These are phyloP conservation scores for Phrynosoma platyrhinos DNA, from an alignment of 2,113 vertebrate genomes.

Conservation along the genomic window DNA sequence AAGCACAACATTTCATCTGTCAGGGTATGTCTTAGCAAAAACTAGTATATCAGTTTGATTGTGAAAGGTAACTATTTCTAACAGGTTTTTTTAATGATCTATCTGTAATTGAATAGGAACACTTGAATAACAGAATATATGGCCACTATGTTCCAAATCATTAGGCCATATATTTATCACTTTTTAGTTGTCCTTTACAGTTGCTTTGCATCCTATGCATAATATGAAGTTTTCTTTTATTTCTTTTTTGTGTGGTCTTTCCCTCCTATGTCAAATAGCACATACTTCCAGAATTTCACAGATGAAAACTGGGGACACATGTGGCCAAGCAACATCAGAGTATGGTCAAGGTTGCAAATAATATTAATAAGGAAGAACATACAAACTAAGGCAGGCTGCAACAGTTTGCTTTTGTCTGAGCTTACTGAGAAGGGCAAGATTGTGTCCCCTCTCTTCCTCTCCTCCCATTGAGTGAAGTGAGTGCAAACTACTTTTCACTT, in stretches of 20 bases:
- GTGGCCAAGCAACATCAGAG: too few species aligned
- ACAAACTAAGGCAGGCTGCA: too few species aligned
- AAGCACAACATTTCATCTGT: constrained; percentile 1
- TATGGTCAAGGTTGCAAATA: too few species aligned
- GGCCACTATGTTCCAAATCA: neutral
- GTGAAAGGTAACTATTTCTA: neutral
- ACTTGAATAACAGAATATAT: neutral
- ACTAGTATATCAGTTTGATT: neutral
- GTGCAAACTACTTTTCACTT: too few species aligned
- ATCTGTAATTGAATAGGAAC: neutral
- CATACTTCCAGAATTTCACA: too few species aligned
- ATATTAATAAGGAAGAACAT: too few species aligned
- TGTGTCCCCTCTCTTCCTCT: too few species aligned
- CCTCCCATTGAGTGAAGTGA: too few species aligned
- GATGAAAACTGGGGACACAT: too few species aligned
- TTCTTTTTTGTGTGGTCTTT: neutral
- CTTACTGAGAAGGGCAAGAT: too few species aligned
- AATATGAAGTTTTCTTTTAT: neutral
- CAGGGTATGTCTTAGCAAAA: neutral
- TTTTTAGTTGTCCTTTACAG: neutral
- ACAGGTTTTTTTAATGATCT: neutral
- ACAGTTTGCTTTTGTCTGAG: too few species aligned
- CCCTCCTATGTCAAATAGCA: neutral
- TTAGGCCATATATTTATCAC: neutral
- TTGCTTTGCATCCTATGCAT: neutral